These are phyloP conservation scores for Microtus montanus DNA, from an alignment of 2,113 vertebrate species.

Conservation along the genomic window DNA sequence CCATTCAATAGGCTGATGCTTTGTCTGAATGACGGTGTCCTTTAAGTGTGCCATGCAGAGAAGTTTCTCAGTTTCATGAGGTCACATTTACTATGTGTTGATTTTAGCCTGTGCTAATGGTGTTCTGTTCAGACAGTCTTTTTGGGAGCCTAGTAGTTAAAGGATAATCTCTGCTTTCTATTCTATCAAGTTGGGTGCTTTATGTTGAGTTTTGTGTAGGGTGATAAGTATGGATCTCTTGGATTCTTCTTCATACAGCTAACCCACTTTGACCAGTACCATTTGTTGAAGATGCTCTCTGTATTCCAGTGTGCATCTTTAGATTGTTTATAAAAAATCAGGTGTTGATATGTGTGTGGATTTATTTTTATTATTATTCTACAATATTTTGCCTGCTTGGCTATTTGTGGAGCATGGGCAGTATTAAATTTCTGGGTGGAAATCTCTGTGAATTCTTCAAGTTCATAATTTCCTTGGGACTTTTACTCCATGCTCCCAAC, in stretches of 20 bases:
- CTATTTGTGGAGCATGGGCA: background rate
- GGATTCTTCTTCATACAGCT: background rate
- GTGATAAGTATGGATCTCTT: background rate
- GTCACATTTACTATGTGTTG: background rate
- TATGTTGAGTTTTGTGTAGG: background rate
- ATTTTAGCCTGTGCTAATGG: background rate
- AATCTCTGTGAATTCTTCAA: constrained; percentile 40
- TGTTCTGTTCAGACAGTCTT: background rate
- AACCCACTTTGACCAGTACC: background rate
- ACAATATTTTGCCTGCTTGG: background rate
- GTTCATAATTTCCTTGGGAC: background rate
- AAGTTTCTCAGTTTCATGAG: background rate
- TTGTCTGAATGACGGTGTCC: background rate
- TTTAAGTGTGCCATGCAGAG: background rate
- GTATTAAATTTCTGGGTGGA: constrained; percentile 40
- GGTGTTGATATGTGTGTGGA: background rate
- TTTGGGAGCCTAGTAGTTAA: background rate
- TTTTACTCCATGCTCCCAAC: background rate
- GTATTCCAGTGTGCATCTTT: background rate
- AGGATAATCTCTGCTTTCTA: background rate
- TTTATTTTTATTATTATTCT: background rate
- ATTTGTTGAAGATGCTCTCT: background rate
- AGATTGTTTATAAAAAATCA: background rate
- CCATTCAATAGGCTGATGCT: background rate
- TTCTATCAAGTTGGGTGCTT: background rate